Percentiles rank a stretch among this genome's conserved stretches.
Conservation (phyloP, 1,140 invertebrate genomes). For the Metaphire vulgaris region DNA sequence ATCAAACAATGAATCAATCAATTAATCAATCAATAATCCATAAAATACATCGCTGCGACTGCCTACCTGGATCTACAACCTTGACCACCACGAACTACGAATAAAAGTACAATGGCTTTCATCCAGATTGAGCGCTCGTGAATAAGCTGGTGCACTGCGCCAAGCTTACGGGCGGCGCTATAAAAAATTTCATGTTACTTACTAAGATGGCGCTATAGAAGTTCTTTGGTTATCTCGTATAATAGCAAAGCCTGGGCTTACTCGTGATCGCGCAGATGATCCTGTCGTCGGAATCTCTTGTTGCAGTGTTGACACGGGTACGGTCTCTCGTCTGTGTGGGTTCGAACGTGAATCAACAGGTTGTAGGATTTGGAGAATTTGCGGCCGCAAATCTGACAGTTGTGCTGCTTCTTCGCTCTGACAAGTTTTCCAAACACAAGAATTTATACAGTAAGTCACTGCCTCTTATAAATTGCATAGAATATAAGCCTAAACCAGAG, state of each 20-base stretch:
- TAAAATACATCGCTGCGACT: too few species aligned
- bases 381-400: conserved; percentile 88
- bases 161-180: neutral
- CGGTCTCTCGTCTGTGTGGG: conserved; percentile 93
- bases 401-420: conserved; percentile 45
- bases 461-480: too few species aligned
- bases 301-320: conserved; percentile 96
- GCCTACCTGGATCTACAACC: too few species aligned
- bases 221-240: neutral
- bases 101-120: neutral
- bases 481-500: too few species aligned
- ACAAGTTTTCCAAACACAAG: too few species aligned
- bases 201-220: neutral
- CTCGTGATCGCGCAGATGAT: conserved; percentile 90
- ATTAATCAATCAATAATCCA: too few species aligned
- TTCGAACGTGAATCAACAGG: conserved; percentile 88
- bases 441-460: neutral
- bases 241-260: conserved; percentile 53
- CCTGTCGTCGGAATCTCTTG: conserved; percentile 90
- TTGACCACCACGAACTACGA: neutral
- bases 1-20: too few species aligned
- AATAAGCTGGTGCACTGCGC: too few species aligned
- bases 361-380: conserved; percentile 97
- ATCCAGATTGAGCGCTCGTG: too few species aligned
- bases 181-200: neutral